Percentiles rank a stretch among this genome's conserved stretches.
phyloP scores from a whole-genome alignment of 2,888 invertebrate species.

The Drosophila limbata region DNA sequence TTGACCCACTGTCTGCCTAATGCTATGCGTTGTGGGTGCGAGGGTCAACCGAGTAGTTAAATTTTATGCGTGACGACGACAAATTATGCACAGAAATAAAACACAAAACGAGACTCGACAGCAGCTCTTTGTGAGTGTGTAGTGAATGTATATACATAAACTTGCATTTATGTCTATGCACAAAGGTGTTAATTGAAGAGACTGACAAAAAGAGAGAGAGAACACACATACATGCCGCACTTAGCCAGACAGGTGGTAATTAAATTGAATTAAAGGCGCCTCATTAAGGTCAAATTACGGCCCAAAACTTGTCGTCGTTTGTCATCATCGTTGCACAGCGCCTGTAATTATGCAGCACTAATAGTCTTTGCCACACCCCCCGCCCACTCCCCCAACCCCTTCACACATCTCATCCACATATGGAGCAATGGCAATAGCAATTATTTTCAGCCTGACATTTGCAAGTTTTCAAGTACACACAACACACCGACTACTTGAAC shows the following conservation, averaged over 20 bases:
- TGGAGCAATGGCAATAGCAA: conserved; percentile 48
- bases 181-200: conserved; percentile 55
- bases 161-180: conserved; percentile 10
- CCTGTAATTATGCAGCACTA: conserved; percentile 73
- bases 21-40: conserved; percentile 43
- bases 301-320: conserved; percentile 54
- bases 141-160: background rate
- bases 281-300: conserved; percentile 78
- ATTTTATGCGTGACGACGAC: conserved; percentile 46
- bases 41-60: conserved; percentile 51
- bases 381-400: background rate
- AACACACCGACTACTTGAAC: conserved; percentile 23
- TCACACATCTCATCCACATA: conserved; percentile 2
- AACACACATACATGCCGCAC: conserved; percentile 7
- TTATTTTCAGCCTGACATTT: conserved; percentile 51
- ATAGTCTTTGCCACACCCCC: conserved; percentile 18
- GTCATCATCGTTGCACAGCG: conserved; percentile 55
- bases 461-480: conserved; percentile 67
- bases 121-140: conserved; percentile 1
- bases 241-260: conserved; percentile 48
- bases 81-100: conserved; percentile 53
- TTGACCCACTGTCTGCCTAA: conserved; percentile 60
- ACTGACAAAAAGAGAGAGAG: background rate
- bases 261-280: conserved; percentile 67
- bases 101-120: conserved; percentile 5